Evolutionary conservation across 2,888 invertebrate species (phyloP).

Genomic region (Graphium colonna): DNA sequence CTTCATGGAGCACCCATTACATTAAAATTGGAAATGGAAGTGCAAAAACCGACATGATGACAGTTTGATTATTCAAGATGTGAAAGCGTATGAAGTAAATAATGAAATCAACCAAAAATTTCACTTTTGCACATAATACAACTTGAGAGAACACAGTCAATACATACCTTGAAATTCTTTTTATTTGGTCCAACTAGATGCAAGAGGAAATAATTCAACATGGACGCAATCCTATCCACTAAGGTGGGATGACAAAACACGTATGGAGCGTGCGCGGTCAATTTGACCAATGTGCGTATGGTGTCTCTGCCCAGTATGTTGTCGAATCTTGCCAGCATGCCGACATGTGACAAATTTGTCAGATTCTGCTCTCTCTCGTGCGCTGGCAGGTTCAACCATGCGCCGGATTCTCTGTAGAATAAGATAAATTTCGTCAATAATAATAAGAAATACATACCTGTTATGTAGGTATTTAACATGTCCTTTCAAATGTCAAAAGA

Average conservation of each 20-base stretch:
- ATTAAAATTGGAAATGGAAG: no score
- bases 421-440: no score
- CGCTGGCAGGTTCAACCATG: slow-evolving; percentile 85
- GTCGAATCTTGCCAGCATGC: slow-evolving; percentile 93
- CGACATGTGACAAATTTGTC: slow-evolving; percentile 85
- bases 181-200: slow-evolving; percentile 95
- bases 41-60: no score
- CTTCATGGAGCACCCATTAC: no score
- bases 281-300: slow-evolving; percentile 88
- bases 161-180: slow-evolving; percentile 90
- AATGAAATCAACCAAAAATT: no score
- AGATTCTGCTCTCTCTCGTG: slow-evolving; percentile 89
- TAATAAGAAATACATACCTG: no score
- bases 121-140: no score
- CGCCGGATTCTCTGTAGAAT: slow-evolving; percentile 82
- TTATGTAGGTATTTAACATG: no score
- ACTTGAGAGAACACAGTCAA: no score
- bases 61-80: no score
- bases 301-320: slow-evolving; percentile 95
- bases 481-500: no score
- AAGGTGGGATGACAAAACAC: slow-evolving; percentile 95
- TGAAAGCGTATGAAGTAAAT: no score
- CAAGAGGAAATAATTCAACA: slow-evolving; percentile 96
- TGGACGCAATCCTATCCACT: slow-evolving; percentile 95
- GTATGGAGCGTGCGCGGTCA: slow-evolving; percentile 86